These are phyloP conservation scores for Sebastes dallii DNA, from an alignment of 2,797 vertebrate species.

Conservation along the genomic window DNA sequence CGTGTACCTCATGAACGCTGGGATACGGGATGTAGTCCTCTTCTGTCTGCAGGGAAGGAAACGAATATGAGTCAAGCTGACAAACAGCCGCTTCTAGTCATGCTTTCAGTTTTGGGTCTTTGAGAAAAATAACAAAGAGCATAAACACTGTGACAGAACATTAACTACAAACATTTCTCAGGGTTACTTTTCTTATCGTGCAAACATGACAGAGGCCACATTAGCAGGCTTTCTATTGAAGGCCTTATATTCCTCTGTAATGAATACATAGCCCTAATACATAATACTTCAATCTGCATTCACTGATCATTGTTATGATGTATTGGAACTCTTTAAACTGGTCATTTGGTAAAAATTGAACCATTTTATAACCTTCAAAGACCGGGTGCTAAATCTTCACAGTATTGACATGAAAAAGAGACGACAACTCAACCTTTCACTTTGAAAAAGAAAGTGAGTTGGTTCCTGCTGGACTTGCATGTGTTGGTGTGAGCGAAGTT, in stretches of 20 bases:
- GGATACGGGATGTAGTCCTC: conserved; percentile 99
- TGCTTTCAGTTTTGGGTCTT: conserved; percentile 21
- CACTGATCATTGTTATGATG: background rate
- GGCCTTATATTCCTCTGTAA: background rate
- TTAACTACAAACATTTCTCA: conserved; percentile 4
- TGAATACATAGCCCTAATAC: background rate
- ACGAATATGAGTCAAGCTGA: conserved; percentile 47
- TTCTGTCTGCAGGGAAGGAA: conserved; percentile 88
- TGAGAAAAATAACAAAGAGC: conserved; percentile 19
- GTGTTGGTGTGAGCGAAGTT: background rate
- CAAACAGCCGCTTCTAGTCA: conserved; percentile 32
- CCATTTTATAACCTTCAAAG: conserved; percentile 14
- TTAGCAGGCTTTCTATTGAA: background rate
- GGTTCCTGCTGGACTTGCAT: background rate
- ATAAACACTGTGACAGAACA: conserved; percentile 11
- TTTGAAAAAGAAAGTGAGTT: background rate
- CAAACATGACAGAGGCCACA: background rate
- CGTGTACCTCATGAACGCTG: conserved; percentile 94
- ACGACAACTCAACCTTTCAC: background rate
- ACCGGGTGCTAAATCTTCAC: conserved; percentile 2
- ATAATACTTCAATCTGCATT: background rate
- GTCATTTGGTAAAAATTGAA: background rate
- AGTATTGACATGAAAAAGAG: background rate
- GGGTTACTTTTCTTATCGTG: background rate
- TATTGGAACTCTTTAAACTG: background rate